Conservation (phyloP, 2,797 vertebrate species). For the Bradypus variegatus region DNA sequence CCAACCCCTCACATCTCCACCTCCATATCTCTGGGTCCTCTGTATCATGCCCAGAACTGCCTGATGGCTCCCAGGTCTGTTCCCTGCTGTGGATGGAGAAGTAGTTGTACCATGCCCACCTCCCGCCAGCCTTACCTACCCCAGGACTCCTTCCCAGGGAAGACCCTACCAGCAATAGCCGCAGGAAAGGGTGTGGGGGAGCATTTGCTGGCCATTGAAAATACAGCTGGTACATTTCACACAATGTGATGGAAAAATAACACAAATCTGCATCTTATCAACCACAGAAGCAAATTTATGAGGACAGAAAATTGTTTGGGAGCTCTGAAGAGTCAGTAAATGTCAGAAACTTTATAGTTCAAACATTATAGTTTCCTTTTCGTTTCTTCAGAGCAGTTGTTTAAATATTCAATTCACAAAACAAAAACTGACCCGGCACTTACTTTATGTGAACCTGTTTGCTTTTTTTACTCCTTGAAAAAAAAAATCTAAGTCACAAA, state of each 20-base stretch:
- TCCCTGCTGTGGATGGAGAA: too few species aligned
- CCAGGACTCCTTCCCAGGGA: too few species aligned
- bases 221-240: background rate
- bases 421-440: slow-evolving; percentile 30
- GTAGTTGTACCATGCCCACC: too few species aligned
- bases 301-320: slow-evolving; percentile 45
- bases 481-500: slow-evolving; percentile 15
- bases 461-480: slow-evolving; percentile 5
- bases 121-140: too few species aligned
- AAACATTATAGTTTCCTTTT: slow-evolving; percentile 44
- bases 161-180: too few species aligned
- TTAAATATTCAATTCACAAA: slow-evolving; percentile 54
- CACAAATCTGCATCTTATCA: slow-evolving; percentile 39
- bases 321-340: slow-evolving; percentile 53
- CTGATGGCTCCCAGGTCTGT: too few species aligned
- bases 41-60: too few species aligned
- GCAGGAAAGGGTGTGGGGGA: background rate
- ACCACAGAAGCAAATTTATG: slow-evolving; percentile 33
- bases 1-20: too few species aligned
- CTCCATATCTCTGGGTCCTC: too few species aligned
- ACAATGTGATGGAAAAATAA: background rate
- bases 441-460: background rate
- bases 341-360: slow-evolving; percentile 53
- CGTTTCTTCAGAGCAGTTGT: slow-evolving; percentile 39
- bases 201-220: background rate